Base-by-base conservation (phyloP, 2,888 invertebrate species). In the Bursaphelenchus okinawaensis region DNA sequence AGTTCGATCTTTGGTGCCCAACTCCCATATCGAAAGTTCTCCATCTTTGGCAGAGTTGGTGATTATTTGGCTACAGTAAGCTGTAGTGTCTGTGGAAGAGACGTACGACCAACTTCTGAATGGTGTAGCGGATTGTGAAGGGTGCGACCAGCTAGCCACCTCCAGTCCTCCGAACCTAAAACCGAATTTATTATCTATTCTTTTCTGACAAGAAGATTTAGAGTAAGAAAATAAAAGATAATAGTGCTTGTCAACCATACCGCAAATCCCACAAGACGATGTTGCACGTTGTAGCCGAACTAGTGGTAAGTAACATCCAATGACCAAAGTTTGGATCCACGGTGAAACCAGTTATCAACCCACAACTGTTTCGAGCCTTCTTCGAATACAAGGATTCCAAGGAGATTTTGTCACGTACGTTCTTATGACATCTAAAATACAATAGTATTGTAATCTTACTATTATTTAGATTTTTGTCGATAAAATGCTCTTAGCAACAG, bases 261-360 rank as follows among this genome's bases (percentile, higher is more conserved):
- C 79, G 62, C 29, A 79, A 62, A 66, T 79, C 79, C 72, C 77
- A 80, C 16, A 80, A 63, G 20, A 75, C 28, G 24, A 79, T 57
- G 20, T 68, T 64, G 9, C 64, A 55, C 19, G 70, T 68, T 22
- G 75, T 75, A 7, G 69, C 66, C 23, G 74, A 73, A 27, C 73
- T 68, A 7, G 69, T 57, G 12, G 73, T 76, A 24, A 80, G 54
- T 0, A 74, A 67, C 78, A 80, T 78, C 79, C 79, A 79, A 29
- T 73, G 69, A 24, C 77, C 69, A 51, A 72, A 75, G 65, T 72
- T 64, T 8, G 78, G 72, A 68, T 79, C 79, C n/a, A 79, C 70
- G 12, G 76, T 67, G 29, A 76, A 75, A 4, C 74, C 69, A 19
- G 76, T 75, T 27, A 78, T 66, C 50, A 67, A 60, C n/a, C 73